phyloP scores from a whole-genome alignment of 2,888 invertebrate species.

The Subacronicta megacephala region DNA sequence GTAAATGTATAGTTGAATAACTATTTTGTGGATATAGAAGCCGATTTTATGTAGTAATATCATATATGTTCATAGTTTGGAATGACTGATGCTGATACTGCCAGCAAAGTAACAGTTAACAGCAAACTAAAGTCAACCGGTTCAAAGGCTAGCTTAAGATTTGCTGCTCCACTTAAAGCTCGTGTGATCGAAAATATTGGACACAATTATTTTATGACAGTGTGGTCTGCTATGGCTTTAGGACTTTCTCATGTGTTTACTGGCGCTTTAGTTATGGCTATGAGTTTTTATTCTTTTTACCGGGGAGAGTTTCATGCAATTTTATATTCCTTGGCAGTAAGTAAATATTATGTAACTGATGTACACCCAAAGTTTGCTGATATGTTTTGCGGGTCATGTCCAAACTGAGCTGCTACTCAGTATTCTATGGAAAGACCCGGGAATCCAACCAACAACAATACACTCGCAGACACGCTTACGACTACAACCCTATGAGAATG shows the following conservation, averaged over 20 bases:
- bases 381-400: too few relatives aligned
- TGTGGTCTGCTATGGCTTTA: constrained; percentile 62
- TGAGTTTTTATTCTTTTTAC: background rate
- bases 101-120: background rate
- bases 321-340: constrained; percentile 52
- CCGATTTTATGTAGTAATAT: background rate
- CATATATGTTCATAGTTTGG: background rate
- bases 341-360: background rate
- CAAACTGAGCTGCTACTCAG: too few relatives aligned
- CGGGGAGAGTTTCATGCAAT: constrained; percentile 5
- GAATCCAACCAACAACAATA: too few relatives aligned
- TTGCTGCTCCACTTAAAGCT: constrained; percentile 38
- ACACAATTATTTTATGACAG: constrained; percentile 57
- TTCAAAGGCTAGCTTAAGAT: background rate
- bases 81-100: background rate
- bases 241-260: constrained; percentile 62
- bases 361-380: too few relatives aligned
- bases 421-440: too few relatives aligned
- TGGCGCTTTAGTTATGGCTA: constrained; percentile 63
- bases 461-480: too few relatives aligned
- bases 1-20: background rate
- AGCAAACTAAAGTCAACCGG: background rate
- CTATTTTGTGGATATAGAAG: background rate
- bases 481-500: too few relatives aligned
- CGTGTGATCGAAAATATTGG: constrained; percentile 59